phyloP scores from a whole-genome alignment of 2,797 vertebrate species.

The Petrocephalus schoutedeni region DNA sequence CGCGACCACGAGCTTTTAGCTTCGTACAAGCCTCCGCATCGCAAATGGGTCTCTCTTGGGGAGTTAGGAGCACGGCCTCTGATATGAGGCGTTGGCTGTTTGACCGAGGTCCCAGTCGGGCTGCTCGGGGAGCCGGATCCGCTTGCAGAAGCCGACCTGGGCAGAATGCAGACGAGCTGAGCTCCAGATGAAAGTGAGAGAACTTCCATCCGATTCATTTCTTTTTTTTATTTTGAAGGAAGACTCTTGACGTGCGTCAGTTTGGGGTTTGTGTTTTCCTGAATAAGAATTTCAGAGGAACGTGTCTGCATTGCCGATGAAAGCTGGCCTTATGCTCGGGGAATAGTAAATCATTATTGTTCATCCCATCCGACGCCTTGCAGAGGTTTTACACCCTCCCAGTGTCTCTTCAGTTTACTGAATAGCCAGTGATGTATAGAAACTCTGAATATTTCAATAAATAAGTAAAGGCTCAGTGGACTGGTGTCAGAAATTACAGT shows the following conservation, averaged over 20 bases:
- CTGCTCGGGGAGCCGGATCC: background rate
- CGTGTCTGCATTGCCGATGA: background rate
- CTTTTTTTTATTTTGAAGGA: background rate
- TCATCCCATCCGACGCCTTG: background rate
- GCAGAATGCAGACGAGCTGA: background rate
- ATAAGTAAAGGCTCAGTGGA: background rate
- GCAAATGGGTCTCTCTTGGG: background rate
- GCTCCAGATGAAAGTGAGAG: background rate
- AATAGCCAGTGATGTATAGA: background rate
- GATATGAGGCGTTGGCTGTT: background rate
- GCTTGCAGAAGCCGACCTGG: background rate
- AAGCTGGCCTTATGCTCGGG: background rate
- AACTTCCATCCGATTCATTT: background rate
- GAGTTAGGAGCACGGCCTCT: background rate
- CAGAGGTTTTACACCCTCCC: background rate
- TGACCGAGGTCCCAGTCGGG: background rate
- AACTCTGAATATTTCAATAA: background rate
- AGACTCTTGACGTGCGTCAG: background rate
- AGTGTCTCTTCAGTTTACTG: background rate
- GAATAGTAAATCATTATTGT: background rate
- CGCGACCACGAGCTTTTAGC: background rate
- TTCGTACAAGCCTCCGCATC: background rate
- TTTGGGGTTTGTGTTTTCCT: background rate
- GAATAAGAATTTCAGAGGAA: slow-evolving; percentile 7
- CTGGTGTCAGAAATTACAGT: background rate